Conservation (phyloP, 2,888 invertebrate genomes). For the Dermolepida albohirtum region DNA sequence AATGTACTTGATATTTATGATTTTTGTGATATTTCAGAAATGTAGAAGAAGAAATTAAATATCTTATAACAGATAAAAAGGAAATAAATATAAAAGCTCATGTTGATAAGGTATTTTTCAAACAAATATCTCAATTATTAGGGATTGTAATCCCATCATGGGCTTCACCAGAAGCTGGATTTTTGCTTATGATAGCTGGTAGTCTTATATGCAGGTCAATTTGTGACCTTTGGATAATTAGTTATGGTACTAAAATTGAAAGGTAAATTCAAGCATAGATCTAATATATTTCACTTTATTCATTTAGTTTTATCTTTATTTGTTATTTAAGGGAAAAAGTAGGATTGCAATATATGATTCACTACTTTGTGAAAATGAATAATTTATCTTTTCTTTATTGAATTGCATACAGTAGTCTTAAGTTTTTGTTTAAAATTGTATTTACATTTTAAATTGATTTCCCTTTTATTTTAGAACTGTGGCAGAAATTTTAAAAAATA, state of each 20-base stretch:
- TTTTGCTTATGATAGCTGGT: slow-evolving; percentile 79
- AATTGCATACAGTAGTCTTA: no score
- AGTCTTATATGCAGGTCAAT: slow-evolving; percentile 89
- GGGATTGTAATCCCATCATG: slow-evolving; percentile 84
- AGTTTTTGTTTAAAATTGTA: no score
- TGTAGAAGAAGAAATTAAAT: slow-evolving; percentile 81
- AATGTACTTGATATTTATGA: background rate
- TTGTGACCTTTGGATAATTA: slow-evolving; percentile 98
- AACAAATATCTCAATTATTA: slow-evolving; percentile 76
- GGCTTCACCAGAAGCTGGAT: slow-evolving; percentile 80
- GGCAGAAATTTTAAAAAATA: no score
- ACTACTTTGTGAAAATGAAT: no score
- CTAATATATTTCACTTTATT: background rate
- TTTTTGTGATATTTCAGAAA: slow-evolving; percentile 55
- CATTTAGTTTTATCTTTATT: background rate
- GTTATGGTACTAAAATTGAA: slow-evolving; percentile 93
- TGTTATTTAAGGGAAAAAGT: slow-evolving; percentile 6
- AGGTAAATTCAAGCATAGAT: slow-evolving; percentile 69
- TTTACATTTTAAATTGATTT: no score
- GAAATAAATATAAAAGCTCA: slow-evolving; percentile 75
- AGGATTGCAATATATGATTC: no score
- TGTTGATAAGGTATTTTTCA: slow-evolving; percentile 80
- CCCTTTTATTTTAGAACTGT: no score
- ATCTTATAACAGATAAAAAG: slow-evolving; percentile 80
- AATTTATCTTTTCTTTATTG: no score